These are phyloP conservation scores for Cenopis cana DNA, from an alignment of 2,888 invertebrate genomes.

Conservation along the genomic window DNA sequence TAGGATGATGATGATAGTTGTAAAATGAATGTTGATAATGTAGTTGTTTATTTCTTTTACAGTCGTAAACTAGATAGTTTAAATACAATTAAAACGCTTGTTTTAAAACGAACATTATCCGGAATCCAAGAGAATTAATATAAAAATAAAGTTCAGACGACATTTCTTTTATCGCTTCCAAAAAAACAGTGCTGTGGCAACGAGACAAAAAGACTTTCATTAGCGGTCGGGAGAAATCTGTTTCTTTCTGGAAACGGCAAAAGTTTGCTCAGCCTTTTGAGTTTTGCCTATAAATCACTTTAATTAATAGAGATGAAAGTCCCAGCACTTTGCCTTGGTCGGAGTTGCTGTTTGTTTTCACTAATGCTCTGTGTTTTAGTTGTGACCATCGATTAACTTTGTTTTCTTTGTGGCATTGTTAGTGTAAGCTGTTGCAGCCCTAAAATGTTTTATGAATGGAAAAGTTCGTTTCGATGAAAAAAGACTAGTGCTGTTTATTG, in stretches of 20 bases:
- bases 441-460: neutral
- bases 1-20: too few relatives aligned
- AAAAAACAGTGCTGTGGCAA: constrained; percentile 54
- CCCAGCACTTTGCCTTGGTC: constrained; percentile 65
- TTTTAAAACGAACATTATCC: constrained; percentile 5
- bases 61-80: neutral
- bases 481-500: neutral
- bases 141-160: constrained; percentile 56
- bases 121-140: constrained; percentile 49
- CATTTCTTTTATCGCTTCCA: constrained; percentile 58
- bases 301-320: constrained; percentile 80
- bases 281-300: constrained; percentile 77
- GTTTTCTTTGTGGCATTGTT: neutral
- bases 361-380: constrained; percentile 54
- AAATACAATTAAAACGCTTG: neutral
- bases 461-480: neutral
- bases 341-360: constrained; percentile 54
- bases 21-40: too few relatives aligned
- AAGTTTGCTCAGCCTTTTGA: constrained; percentile 71
- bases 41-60: neutral
- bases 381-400: neutral
- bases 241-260: constrained; percentile 74
- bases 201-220: constrained; percentile 69
- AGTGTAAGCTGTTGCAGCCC: neutral
- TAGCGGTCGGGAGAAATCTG: constrained; percentile 67